Percentiles rank a stretch among this genome's conserved stretches.
Evolutionary conservation across 2,797 vertebrate species (phyloP).

Genomic region (Apodemus agrarius): DNA sequence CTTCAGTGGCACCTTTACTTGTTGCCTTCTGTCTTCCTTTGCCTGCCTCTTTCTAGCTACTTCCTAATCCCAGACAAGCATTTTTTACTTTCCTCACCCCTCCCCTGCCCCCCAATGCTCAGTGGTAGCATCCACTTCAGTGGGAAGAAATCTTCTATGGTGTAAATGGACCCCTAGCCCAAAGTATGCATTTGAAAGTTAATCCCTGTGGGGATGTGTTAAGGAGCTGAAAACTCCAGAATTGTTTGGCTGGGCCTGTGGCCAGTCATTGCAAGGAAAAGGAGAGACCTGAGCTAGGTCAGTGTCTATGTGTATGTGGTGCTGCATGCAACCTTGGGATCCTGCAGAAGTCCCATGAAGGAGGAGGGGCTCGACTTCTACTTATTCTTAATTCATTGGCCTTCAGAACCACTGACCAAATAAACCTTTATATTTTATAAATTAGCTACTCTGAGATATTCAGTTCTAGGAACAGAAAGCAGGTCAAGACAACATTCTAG

Average conservation of each 20-base stretch:
- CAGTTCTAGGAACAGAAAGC: background rate
- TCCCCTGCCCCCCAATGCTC: background rate
- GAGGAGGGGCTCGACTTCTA: background rate
- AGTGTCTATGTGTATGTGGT: background rate
- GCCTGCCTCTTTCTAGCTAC: background rate
- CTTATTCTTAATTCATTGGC: background rate
- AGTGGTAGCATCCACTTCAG: background rate
- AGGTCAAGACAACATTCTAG: background rate
- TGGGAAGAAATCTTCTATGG: background rate
- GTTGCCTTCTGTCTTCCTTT: background rate
- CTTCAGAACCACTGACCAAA: background rate
- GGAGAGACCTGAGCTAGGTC: background rate
- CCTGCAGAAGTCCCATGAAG: too few relatives aligned
- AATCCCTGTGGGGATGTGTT: background rate
- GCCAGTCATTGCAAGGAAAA: background rate
- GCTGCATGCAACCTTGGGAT: background rate
- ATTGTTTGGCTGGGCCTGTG: background rate
- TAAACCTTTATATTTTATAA: background rate
- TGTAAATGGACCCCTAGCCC: background rate
- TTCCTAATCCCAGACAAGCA: background rate
- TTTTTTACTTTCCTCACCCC: background rate
- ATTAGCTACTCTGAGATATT: background rate
- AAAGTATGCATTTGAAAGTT: background rate
- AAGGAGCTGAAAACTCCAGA: background rate
- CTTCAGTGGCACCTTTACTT: background rate